Conservation (phyloP, 2,797 vertebrate genomes). For the Acanthurus leucopareius region DNA sequence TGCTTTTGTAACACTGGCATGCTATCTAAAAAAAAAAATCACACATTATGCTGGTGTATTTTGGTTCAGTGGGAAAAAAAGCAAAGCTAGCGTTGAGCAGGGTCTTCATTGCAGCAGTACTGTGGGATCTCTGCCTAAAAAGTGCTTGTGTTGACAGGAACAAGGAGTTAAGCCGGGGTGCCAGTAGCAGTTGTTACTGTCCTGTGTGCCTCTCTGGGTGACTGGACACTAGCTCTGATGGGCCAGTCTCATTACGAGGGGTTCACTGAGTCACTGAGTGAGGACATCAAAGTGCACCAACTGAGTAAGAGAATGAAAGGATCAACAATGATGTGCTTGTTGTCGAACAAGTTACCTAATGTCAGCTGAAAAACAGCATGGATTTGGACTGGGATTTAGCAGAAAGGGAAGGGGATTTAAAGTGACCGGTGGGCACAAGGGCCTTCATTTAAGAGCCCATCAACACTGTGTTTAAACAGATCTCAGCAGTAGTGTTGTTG, state of each 20-base stretch:
- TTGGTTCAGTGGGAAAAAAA: too few species aligned
- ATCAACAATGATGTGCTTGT: conserved; percentile 71
- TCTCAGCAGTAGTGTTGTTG: neutral
- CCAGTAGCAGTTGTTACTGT: conserved; percentile 19
- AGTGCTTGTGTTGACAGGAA: conserved; percentile 9
- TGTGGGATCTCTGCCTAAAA: too few species aligned
- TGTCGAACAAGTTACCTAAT: conserved; percentile 64
- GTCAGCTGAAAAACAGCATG: conserved; percentile 55
- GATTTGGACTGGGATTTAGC: conserved; percentile 43
- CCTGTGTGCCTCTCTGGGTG: conserved; percentile 20
- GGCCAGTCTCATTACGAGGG: conserved; percentile 34
- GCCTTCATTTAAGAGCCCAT: conserved; percentile 8
- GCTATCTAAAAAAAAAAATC: too few species aligned
- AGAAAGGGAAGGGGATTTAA: conserved; percentile 1
- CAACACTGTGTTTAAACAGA: neutral
- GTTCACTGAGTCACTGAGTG: conserved; percentile 35
- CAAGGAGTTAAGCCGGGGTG: neutral
- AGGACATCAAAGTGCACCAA: conserved; percentile 41
- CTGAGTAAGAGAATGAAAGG: conserved; percentile 37
- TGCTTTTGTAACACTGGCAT: too few species aligned
- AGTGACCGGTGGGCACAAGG: conserved; percentile 23
- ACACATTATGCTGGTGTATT: too few species aligned
- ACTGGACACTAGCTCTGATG: conserved; percentile 19
- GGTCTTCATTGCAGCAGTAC: too few species aligned
- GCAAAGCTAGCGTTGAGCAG: too few species aligned